These are phyloP conservation scores for Tangara arthus DNA, from an alignment of 2,797 vertebrate genomes.

Conservation along the genomic window DNA sequence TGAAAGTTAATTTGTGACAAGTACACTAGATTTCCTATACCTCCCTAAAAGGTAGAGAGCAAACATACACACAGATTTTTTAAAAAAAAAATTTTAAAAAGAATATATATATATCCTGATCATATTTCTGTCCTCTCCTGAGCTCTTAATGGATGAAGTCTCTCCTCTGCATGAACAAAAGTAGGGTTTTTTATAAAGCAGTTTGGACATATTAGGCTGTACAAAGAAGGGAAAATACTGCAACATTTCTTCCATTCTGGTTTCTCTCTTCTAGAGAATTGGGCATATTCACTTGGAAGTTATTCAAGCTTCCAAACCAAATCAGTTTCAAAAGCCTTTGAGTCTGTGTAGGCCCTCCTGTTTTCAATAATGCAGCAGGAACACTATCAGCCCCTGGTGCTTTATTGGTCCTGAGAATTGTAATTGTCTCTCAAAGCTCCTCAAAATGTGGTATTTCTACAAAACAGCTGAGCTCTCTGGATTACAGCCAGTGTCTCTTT, in stretches of 20 bases:
- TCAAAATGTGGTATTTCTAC: slow-evolving; percentile 45
- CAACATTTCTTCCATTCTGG: slow-evolving; percentile 34
- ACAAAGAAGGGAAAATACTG: not conserved
- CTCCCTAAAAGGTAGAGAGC: not conserved
- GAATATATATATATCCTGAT: not conserved
- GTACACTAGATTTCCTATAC: not conserved
- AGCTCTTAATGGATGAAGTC: not conserved
- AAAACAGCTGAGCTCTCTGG: slow-evolving; percentile 56
- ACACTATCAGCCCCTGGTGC: slow-evolving; percentile 42
- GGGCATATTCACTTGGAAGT: not conserved
- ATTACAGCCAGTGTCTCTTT: slow-evolving; percentile 15
- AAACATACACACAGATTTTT: not conserved
- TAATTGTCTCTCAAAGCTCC: slow-evolving; percentile 56
- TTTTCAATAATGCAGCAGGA: slow-evolving; percentile 59
- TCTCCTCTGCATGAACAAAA: not conserved
- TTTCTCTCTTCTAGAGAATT: not conserved
- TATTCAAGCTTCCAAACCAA: slow-evolving; percentile 37
- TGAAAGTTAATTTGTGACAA: not conserved
- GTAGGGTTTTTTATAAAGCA: not conserved
- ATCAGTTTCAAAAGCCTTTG: slow-evolving; percentile 28
- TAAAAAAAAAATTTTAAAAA: too few species aligned
- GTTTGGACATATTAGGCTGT: not conserved
- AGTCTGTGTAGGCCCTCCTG: not conserved
- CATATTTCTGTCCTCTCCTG: not conserved
- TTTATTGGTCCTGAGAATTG: slow-evolving; percentile 51